Percentiles rank a stretch among this genome's conserved stretches.
phyloP scores from a whole-genome alignment of 2,113 vertebrate genomes.

The Menura novaehollandiae region DNA sequence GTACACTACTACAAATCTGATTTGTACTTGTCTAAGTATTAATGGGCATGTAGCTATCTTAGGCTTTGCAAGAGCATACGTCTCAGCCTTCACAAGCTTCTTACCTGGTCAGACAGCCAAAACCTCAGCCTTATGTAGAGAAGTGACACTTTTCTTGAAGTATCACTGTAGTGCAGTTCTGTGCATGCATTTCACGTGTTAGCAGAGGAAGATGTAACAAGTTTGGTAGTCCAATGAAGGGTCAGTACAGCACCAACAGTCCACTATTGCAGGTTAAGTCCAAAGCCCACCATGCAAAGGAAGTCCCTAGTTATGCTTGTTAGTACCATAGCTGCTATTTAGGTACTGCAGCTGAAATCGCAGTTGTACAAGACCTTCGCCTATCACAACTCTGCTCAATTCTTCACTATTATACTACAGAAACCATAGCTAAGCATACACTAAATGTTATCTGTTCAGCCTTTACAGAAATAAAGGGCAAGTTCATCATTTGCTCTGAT shows the following conservation, averaged over 20 bases:
- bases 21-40: not conserved
- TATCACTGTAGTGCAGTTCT: not conserved
- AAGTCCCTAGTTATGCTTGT: not conserved
- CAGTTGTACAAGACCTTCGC: not conserved
- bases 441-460: not conserved
- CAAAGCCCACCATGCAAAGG: not conserved
- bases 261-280: not conserved
- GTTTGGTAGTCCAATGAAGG: not conserved
- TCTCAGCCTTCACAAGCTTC: not conserved
- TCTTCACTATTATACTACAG: not conserved
- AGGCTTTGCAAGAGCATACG: not conserved
- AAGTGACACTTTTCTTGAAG: not conserved
- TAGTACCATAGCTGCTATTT: not conserved
- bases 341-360: not conserved
- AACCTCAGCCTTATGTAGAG: not conserved
- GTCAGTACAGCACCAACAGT: not conserved
- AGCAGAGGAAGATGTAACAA: not conserved
- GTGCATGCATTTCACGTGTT: not conserved
- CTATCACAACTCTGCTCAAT: not conserved
- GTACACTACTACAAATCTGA: not conserved
- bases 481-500: not conserved
- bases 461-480: not conserved
- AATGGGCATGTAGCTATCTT: not conserved
- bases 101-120: not conserved
- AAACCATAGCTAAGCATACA: not conserved